phyloP scores from a whole-genome alignment of 2,888 invertebrate genomes.

The Bellardia bayeri region DNA sequence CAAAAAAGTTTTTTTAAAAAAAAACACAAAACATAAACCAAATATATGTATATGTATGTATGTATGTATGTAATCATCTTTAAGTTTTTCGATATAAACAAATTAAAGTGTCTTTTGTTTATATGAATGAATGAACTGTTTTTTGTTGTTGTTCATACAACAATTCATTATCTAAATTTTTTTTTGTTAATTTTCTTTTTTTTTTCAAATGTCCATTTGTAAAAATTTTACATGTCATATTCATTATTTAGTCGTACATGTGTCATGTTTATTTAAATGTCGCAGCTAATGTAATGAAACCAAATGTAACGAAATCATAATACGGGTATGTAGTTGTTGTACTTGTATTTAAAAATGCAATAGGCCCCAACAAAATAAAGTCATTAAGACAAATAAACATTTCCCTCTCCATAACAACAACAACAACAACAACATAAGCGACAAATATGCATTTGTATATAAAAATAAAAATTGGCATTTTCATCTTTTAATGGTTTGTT shows the following conservation, averaged over 20 bases:
- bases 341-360: slow-evolving; percentile 21
- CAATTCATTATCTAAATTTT: slow-evolving; percentile 49
- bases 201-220: slow-evolving; percentile 50
- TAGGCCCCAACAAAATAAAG: slow-evolving; percentile 10
- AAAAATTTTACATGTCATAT: slow-evolving; percentile 55
- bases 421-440: slow-evolving; percentile 12
- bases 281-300: slow-evolving; percentile 63
- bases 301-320: slow-evolving; percentile 48
- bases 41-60: not conserved
- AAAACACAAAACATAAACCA: slow-evolving; percentile 23
- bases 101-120: slow-evolving; percentile 26
- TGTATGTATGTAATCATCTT: not conserved
- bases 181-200: not conserved
- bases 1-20: slow-evolving; percentile 22
- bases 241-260: slow-evolving; percentile 63
- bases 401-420: slow-evolving; percentile 23
- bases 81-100: slow-evolving; percentile 21
- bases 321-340: not conserved
- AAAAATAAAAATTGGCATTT: slow-evolving; percentile 57
- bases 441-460: slow-evolving; percentile 5
- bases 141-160: not conserved
- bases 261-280: slow-evolving; percentile 69
- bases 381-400: slow-evolving; percentile 59
- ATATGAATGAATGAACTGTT: not conserved
- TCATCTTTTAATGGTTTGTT: slow-evolving; percentile 35